phyloP scores from a whole-genome alignment of 2,888 invertebrate genomes.

The Scaptomyza parva region DNA sequence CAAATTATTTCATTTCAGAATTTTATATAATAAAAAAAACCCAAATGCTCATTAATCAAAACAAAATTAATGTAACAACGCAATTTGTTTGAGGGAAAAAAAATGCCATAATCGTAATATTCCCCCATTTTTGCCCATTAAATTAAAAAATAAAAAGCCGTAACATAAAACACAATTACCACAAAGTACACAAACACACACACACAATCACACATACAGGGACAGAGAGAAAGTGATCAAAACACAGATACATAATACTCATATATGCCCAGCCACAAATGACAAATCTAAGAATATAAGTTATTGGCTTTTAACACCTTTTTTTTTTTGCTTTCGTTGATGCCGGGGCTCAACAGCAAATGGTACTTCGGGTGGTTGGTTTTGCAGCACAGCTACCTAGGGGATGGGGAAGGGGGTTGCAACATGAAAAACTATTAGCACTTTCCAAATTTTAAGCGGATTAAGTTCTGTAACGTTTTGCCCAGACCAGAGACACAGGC shows the following conservation, averaged over 20 bases:
- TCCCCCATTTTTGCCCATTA: conserved; percentile 24
- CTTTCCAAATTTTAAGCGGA: conserved; percentile 76
- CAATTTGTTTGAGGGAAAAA: neutral
- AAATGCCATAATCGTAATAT: neutral
- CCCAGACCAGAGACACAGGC: too few species aligned
- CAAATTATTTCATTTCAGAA: neutral
- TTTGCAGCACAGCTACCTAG: conserved; percentile 52
- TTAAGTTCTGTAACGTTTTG: conserved; percentile 49
- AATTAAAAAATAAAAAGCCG: conserved; percentile 37
- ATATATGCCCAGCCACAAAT: conserved; percentile 43
- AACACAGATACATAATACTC: conserved; percentile 21
- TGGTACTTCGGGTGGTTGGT: conserved; percentile 33
- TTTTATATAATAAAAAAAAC: neutral
- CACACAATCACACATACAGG: too few species aligned
- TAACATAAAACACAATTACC: conserved; percentile 53
- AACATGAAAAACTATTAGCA: conserved; percentile 77
- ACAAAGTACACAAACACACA: conserved; percentile 27
- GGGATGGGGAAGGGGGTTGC: conserved; percentile 61
- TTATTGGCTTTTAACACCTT: conserved; percentile 82
- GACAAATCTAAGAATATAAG: conserved; percentile 74
- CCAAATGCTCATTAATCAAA: neutral
- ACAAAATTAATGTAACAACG: neutral
- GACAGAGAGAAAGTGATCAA: conserved; percentile 1
- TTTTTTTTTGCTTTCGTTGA: conserved; percentile 7
- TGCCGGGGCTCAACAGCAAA: conserved; percentile 18